phyloP scores from a whole-genome alignment of 2,113 vertebrate species.

The Pandion haliaetus region DNA sequence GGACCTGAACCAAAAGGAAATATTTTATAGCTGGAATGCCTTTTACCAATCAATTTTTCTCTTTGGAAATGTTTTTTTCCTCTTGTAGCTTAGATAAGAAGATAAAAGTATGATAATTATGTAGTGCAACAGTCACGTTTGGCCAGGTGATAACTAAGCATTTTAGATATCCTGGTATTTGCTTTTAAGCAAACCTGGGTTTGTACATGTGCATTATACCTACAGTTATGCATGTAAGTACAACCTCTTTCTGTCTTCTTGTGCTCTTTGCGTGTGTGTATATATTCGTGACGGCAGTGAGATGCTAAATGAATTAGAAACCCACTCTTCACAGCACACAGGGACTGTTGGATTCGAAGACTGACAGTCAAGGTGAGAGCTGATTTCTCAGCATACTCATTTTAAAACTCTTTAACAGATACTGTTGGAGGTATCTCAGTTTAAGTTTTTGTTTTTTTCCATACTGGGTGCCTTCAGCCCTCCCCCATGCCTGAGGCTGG shows the following conservation, averaged over 20 bases:
- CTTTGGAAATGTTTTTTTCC: background rate
- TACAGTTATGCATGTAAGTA: background rate
- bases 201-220: background rate
- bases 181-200: background rate
- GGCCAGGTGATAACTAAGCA: background rate
- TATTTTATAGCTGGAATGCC: conserved; percentile 33
- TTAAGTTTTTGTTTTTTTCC: background rate
- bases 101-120: background rate
- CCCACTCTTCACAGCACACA: background rate
- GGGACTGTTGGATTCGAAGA: background rate
- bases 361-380: background rate
- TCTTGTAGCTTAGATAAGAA: background rate
- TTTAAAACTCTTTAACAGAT: background rate
- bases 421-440: background rate
- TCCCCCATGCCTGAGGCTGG: background rate
- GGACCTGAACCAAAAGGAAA: conserved; percentile 49
- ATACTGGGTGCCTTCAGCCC: background rate
- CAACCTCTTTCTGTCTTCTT: background rate
- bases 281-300: background rate
- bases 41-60: conserved; percentile 52
- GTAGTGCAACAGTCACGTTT: background rate
- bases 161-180: background rate
- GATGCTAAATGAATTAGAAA: background rate
- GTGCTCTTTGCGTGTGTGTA: fast-evolving
- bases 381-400: background rate